These are phyloP conservation scores for Ephydatia muelleri DNA, from an alignment of 37 sponge, comb jelly and placozoan species.

Conservation along the genomic window DNA sequence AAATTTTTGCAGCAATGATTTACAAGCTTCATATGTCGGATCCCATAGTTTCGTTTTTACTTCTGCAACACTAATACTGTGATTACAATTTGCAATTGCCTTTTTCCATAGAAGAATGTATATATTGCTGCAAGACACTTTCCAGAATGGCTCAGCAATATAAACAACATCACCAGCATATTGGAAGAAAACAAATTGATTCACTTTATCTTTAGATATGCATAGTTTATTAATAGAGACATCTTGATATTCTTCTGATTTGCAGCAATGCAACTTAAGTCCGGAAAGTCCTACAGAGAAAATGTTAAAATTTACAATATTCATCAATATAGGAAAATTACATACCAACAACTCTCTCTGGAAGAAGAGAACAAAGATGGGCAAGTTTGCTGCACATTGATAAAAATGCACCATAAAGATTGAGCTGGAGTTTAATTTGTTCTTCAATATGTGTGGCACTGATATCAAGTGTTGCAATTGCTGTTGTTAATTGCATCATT, in stretches of 20 bases:
- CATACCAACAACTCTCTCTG: background rate
- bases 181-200: slow-evolving; percentile 15
- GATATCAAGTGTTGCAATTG: background rate
- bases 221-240: slow-evolving; percentile 12
- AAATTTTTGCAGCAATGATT: slow-evolving; percentile 11
- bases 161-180: background rate
- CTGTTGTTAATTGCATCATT: background rate
- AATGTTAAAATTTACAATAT: background rate
- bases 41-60: slow-evolving; percentile 24
- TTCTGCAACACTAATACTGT: background rate
- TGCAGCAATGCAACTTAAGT: background rate
- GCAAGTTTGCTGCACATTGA: background rate
- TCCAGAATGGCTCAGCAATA: background rate
- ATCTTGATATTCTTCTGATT: background rate
- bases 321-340: background rate
- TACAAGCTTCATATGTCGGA: slow-evolving; percentile 23
- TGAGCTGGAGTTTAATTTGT: background rate
- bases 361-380: background rate
- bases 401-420: background rate
- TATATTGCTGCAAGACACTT: slow-evolving; percentile 17
- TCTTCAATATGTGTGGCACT: background rate
- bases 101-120: slow-evolving; percentile 12
- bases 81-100: background rate
- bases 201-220: background rate
- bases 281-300: background rate